Evolutionary conservation across 2,888 invertebrate species (phyloP), one percentile per base, ranked within the genome.

Genomic region (Campopleginae sp.): DNA sequence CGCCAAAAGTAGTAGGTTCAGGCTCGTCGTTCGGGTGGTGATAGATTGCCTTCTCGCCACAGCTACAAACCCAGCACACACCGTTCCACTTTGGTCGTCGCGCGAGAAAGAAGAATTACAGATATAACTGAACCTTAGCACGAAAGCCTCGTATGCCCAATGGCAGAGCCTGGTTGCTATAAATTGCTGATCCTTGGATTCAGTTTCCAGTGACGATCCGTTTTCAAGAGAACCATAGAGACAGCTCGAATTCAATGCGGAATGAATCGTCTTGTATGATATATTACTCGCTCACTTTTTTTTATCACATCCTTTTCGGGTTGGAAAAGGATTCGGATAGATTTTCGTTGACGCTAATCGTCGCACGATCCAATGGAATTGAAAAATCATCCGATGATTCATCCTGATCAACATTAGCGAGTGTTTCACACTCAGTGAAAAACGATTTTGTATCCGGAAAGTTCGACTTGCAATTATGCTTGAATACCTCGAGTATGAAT

Each of bases 1-100:
- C 68, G 23, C 42, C 72, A 72, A 82, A 76, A 51, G 80, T 76
- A 83, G 87, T 84, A 82, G 84, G 77, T 79, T 80, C 76, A 46
- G 70, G 82, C 78, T 86, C 65, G 77, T 74, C 58, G 71, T 38
- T 74, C 71, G 80, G 76, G 75, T 70, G 89, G 91, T 92, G 92
- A 92, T 92, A 91, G 92, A 92, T 92, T 92, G 91, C 92, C 91
- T 90, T 87, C 88, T 90, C 89, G 87, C 90, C 86, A 88, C 88
- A 89, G 89, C 80, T 82, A 51, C 65, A 72, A 66, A 84, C 80
- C 71, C 76, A 72, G 48, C 66, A n/a, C 42, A n/a, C 17, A 38
- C 65, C 77, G 44, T 48, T 68, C 31, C 77, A 70, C 77, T 66
- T 68, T 79, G 77, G 78, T 79, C 76, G 38, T 79, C 75, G 65